Evolutionary conservation across 2,113 vertebrate species (phyloP).

Genomic region (Emberiza fucata): DNA sequence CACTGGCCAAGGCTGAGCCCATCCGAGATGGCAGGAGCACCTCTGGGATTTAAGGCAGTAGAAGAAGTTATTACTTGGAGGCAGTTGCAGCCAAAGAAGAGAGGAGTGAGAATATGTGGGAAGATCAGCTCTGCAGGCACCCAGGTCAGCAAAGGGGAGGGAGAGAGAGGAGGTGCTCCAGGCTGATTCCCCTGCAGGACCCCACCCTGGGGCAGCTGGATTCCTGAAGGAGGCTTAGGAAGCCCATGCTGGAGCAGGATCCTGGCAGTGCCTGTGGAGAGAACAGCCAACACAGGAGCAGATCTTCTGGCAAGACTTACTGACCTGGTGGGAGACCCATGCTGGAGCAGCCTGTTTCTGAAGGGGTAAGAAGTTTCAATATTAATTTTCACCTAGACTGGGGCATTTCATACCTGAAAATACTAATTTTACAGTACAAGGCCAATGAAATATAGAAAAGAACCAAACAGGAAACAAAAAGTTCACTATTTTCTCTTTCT

Average conservation of each 20-base stretch:
- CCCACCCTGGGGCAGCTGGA: too few species aligned
- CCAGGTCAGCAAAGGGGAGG: neutral
- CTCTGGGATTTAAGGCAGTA: neutral
- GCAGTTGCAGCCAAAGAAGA: neutral
- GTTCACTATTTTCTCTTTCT: neutral
- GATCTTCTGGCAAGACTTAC: neutral
- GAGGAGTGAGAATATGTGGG: neutral
- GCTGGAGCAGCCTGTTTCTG: neutral
- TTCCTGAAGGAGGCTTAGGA: neutral
- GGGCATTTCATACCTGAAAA: neutral
- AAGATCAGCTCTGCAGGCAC: neutral
- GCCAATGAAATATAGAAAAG: neutral
- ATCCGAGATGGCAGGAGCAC: fast-evolving
- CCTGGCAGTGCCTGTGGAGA: neutral
- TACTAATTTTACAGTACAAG: neutral
- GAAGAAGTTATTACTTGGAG: neutral
- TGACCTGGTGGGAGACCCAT: fast-evolving
- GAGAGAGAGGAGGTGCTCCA: neutral
- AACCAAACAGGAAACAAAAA: neutral
- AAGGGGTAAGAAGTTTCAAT: neutral
- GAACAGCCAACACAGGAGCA: neutral
- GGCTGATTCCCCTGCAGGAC: neutral
- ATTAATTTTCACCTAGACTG: neutral
- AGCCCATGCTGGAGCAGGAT: neutral
- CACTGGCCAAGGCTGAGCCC: neutral